Evolutionary conservation across 2,797 vertebrate genomes (phyloP).

Genomic region (Gallinago nigripennis): DNA sequence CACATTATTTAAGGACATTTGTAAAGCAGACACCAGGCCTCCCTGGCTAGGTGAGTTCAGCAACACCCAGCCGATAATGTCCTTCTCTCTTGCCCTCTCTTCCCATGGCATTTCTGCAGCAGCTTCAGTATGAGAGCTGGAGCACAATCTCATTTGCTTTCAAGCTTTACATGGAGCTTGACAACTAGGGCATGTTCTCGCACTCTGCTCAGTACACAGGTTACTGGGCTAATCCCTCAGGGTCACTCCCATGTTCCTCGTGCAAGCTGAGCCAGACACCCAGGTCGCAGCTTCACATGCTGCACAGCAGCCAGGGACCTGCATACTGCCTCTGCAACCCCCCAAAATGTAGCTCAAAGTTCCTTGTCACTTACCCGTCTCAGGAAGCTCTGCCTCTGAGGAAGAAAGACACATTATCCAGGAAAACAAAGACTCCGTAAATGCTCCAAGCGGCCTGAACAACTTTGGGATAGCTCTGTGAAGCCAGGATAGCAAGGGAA

Average conservation of each 20-base stretch:
- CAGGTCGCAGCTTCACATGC: not conserved
- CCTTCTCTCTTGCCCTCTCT: not conserved
- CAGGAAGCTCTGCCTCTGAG: not conserved
- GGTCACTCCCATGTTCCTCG: rapidly evolving
- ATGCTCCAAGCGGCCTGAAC: not conserved
- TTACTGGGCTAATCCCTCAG: not conserved
- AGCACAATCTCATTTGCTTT: not conserved
- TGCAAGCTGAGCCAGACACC: not conserved
- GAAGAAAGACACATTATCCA: not conserved
- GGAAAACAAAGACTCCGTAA: not conserved
- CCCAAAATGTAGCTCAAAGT: rapidly evolving
- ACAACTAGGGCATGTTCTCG: not conserved
- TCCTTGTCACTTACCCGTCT: not conserved
- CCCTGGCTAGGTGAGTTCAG: rapidly evolving
- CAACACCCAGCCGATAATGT: not conserved
- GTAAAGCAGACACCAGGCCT: not conserved
- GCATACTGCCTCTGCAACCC: rapidly evolving
- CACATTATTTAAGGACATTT: not conserved
- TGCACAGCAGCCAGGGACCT: not conserved
- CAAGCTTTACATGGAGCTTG: not conserved
- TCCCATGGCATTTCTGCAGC: not conserved
- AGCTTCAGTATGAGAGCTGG: not conserved
- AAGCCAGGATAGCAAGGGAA: not conserved
- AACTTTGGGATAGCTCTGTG: not conserved
- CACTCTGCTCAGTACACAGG: not conserved